A percentile compares a stretch with the other conserved stretches of the same genome.
Evolutionary conservation across 2,797 vertebrate species (phyloP).

Genomic region (Sebastes dallii): DNA sequence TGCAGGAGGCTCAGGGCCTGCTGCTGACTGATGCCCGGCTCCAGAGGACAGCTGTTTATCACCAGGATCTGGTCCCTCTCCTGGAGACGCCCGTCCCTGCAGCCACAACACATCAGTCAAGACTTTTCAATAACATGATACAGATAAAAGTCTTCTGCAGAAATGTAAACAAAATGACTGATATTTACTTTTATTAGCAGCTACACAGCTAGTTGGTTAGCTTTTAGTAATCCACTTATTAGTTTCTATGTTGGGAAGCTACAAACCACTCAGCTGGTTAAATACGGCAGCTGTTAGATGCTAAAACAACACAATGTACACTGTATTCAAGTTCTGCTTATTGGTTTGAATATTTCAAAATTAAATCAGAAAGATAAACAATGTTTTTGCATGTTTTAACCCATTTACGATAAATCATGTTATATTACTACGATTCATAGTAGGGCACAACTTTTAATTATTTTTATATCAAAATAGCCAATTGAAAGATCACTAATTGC

Average conservation of each 20-base stretch:
- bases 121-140: neutral
- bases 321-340: neutral
- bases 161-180: neutral
- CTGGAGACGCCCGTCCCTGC: constrained; percentile 90
- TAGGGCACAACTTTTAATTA: neutral
- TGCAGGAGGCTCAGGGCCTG: constrained; percentile 91
- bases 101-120: neutral
- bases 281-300: neutral
- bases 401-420: neutral
- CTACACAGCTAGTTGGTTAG: neutral
- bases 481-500: neutral
- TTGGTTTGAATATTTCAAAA: neutral
- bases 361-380: neutral
- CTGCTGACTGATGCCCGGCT: constrained; percentile 89
- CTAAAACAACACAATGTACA: neutral
- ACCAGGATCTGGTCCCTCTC: constrained; percentile 96
- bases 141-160: neutral
- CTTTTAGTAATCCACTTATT: neutral
- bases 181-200: neutral
- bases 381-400: neutral
- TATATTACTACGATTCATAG: neutral
- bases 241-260: neutral
- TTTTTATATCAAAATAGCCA: neutral
- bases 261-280: neutral
- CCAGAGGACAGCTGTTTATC: constrained; percentile 89